These are phyloP conservation scores for Hydrochoerus hydrochaeris DNA, from an alignment of 2,113 vertebrate species.

Conservation along the genomic window DNA sequence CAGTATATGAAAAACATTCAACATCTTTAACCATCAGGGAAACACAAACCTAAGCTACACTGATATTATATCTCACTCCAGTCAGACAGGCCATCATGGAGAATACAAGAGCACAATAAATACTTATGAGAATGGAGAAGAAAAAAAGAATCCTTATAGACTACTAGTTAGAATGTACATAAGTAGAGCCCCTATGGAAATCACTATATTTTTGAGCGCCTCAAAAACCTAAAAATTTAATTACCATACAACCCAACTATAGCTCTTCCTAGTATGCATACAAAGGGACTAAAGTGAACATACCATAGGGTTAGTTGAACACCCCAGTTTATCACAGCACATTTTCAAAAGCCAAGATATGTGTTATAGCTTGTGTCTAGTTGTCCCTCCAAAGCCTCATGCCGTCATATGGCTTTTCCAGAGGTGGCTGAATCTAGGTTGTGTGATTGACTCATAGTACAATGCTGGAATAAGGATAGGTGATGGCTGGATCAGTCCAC, in stretches of 20 bases:
- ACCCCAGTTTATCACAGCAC: not conserved
- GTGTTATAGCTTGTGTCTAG: not conserved
- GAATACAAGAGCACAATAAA: not conserved
- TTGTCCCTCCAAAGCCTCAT: not conserved
- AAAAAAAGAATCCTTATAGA: not conserved
- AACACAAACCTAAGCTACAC: not conserved
- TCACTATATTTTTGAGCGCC: not conserved
- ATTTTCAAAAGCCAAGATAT: not conserved
- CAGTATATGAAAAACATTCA: not conserved
- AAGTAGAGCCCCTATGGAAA: not conserved
- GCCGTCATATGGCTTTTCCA: not conserved
- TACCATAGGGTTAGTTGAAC: not conserved
- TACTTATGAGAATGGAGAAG: not conserved
- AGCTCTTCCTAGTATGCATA: not conserved
- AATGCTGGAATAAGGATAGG: not conserved
- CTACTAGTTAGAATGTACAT: not conserved
- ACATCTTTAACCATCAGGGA: not conserved
- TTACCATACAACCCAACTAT: not conserved
- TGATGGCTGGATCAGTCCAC: not conserved
- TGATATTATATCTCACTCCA: not conserved
- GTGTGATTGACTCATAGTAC: not conserved
- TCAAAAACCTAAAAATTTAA: not conserved
- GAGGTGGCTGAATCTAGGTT: not conserved
- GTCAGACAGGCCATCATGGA: not conserved
- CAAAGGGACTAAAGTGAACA: not conserved